Evolutionary conservation across 2,797 vertebrate genomes (phyloP).

Genomic region (Eleutherodactylus coqui): DNA sequence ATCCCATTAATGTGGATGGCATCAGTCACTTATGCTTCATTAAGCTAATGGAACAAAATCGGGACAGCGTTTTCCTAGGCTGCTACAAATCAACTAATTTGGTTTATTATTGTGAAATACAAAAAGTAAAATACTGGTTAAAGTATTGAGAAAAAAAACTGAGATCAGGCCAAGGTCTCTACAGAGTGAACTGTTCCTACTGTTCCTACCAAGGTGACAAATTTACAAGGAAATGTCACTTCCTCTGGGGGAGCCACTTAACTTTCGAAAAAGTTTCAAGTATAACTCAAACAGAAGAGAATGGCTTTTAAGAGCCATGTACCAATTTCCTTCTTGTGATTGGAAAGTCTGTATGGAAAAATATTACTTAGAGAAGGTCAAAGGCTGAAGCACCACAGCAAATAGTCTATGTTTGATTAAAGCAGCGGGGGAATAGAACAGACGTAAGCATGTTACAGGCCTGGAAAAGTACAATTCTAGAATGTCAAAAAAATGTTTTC

Average conservation of each 20-base stretch:
- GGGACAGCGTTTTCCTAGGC: neutral
- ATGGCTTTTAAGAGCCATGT: slow-evolving; percentile 32
- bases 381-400: neutral
- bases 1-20: neutral
- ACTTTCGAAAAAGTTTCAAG: slow-evolving; percentile 21
- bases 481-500: neutral
- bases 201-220: neutral
- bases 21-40: neutral
- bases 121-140: neutral
- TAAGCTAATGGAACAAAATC: neutral
- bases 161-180: neutral
- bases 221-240: slow-evolving; percentile 35
- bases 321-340: slow-evolving; percentile 1
- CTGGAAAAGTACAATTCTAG: neutral
- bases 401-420: slow-evolving; percentile 32
- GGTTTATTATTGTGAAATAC: neutral
- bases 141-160: neutral
- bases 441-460: neutral
- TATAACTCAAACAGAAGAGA: slow-evolving; percentile 35
- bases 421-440: neutral
- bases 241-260: slow-evolving; percentile 30
- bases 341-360: slow-evolving; percentile 33
- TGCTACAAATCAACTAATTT: neutral
- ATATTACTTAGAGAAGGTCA: slow-evolving; percentile 25
- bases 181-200: slow-evolving; percentile 9